phyloP scores from a whole-genome alignment of 2,888 invertebrate species.

The Ormyrus labotus region DNA sequence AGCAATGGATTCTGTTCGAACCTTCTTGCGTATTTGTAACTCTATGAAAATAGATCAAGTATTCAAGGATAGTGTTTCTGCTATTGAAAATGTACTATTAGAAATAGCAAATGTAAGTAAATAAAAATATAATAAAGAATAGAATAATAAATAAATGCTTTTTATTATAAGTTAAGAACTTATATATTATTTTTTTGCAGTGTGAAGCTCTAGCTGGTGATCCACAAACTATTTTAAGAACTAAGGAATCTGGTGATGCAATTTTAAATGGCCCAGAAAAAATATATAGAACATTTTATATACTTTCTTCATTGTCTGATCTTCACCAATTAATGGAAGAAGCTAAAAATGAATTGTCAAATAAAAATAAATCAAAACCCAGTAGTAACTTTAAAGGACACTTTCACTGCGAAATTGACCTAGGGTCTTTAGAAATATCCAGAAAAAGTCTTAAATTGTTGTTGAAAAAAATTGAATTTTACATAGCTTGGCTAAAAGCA shows the following conservation, averaged over 20 bases:
- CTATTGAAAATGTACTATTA: slow-evolving; percentile 82
- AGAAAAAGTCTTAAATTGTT: slow-evolving; percentile 77
- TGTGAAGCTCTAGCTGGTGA: slow-evolving; percentile 79
- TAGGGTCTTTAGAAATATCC: slow-evolving; percentile 47
- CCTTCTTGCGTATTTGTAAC: slow-evolving; percentile 80
- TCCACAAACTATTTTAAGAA: slow-evolving; percentile 78
- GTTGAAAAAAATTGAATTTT: slow-evolving; percentile 84
- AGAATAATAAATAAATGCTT: neutral
- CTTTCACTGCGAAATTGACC: slow-evolving; percentile 74
- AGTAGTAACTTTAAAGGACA: slow-evolving; percentile 77
- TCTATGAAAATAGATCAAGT: slow-evolving; percentile 81
- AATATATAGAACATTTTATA: slow-evolving; percentile 78
- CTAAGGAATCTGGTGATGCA: slow-evolving; percentile 80
- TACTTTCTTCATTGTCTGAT: slow-evolving; percentile 83
- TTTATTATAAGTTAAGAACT: slow-evolving; percentile 7
- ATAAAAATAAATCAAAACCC: slow-evolving; percentile 59
- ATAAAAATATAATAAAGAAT: slow-evolving; percentile 74
- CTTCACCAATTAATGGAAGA: slow-evolving; percentile 78
- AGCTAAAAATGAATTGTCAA: slow-evolving; percentile 71
- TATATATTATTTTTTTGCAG: slow-evolving; percentile 73
- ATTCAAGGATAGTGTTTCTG: slow-evolving; percentile 80
- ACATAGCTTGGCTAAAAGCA: slow-evolving; percentile 81
- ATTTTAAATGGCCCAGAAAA: slow-evolving; percentile 81
- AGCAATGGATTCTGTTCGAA: slow-evolving; percentile 79
- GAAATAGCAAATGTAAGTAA: slow-evolving; percentile 78